Conservation (phyloP, 2,113 vertebrate genomes). For the Zosterops hypoxanthus region DNA sequence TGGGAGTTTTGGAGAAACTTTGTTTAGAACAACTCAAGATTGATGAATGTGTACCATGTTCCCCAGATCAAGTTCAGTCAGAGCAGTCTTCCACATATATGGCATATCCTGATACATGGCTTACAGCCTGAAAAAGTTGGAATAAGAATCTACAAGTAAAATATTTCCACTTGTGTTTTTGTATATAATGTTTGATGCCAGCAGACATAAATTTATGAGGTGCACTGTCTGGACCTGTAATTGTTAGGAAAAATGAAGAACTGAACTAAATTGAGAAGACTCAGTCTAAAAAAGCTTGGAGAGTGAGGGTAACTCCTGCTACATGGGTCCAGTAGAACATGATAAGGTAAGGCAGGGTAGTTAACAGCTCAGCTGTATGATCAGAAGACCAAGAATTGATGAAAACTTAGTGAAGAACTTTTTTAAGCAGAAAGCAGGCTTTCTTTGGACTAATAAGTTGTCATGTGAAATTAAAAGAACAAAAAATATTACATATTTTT, state of each 20-base stretch:
- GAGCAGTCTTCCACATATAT: not conserved
- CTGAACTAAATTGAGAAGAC: not conserved
- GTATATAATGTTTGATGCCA: not conserved
- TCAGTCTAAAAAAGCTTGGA: not conserved
- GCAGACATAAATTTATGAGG: constrained; percentile 15
- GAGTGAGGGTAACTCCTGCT: not conserved
- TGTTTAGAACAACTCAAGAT: not conserved
- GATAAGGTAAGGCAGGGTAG: not conserved
- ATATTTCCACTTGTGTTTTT: not conserved
- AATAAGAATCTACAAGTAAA: not conserved
- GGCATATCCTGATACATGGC: not conserved
- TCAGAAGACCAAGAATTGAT: not conserved
- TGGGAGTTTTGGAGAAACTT: not conserved
- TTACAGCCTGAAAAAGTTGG: not conserved
- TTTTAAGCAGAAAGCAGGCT: not conserved
- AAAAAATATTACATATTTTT: not conserved
- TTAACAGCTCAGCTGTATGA: not conserved
- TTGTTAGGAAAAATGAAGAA: constrained; percentile 11
- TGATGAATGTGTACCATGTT: not conserved
- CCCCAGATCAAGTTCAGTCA: not conserved
- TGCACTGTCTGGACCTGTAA: not conserved
- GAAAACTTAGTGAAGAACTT: not conserved
- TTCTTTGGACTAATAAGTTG: not conserved
- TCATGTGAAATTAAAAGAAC: not conserved
- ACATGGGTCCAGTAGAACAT: accelerated